Evolutionary conservation across 2,888 invertebrate genomes (phyloP), one percentile per base, ranked within the genome.

Genomic region (Oxyteleia sp.): DNA sequence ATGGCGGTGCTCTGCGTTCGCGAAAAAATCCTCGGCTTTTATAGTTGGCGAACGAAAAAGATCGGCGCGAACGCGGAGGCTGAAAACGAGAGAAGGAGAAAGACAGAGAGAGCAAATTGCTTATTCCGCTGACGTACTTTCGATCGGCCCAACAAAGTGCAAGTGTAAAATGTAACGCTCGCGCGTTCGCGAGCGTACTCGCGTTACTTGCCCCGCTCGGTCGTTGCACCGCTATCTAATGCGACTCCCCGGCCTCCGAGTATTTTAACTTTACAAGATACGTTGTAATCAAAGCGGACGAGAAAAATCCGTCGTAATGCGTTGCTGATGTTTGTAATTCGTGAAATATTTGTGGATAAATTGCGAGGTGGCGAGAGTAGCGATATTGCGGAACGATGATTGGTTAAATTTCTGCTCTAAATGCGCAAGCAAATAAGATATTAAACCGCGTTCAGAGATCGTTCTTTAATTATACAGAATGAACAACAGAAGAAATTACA

Each of bases 121-220:
- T 61, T 68, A 74, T 74, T 59, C 61, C 81, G 64, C 72, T 72
- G 74, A 74, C 55, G 81, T 75, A 75, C 81, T 75, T 82, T 82
- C 75, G 74, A 82, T 82, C 81, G 75, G 55, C 35, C 69, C 74
- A 64, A 55, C 81, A 63, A 81, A 75, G 78, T 78, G 69, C 69
- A 78, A 81, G 81, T 81, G 68, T 75, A 81, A 81, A 81, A 81
- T 74, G 69, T 75, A 81, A 81, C 81, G 81, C 75, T 32, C 32
- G 32, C 32, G 32, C 32, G 32, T 32, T 64, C 32, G 80, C 63
- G 59, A 35, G 53, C 69, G 80, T 72, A 57, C 61, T 80, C 59
- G 66, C 47, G 75, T 63, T 75, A 64, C 49, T 64, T 64, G 79
- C 72, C 59, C 57, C 63, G 72, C 68, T 41, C 82, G 82, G 82